Conservation (phyloP, 2,113 vertebrate genomes). For the Aepyceros melampus region DNA sequence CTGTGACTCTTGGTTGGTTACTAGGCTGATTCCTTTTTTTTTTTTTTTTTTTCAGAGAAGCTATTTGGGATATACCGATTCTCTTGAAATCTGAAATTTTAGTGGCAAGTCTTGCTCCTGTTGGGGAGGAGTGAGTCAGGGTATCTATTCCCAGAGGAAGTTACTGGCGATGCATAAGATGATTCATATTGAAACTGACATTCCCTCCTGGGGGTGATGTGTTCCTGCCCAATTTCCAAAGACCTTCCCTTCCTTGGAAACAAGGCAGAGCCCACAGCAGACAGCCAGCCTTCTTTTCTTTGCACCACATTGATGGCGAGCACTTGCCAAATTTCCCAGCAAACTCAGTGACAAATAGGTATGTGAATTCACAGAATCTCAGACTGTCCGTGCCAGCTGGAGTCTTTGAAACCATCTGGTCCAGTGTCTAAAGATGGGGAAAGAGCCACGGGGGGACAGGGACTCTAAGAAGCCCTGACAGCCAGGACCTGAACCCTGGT, state of each 20-base stretch:
- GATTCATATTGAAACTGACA: slow-evolving; percentile 73
- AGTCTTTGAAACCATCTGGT: slow-evolving; percentile 7
- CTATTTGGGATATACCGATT: slow-evolving; percentile 45
- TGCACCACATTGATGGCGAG: background rate
- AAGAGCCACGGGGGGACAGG: background rate
- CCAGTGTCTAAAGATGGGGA: background rate
- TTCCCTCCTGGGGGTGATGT: slow-evolving; percentile 29
- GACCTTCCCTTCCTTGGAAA: slow-evolving; percentile 56
- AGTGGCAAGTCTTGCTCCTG: slow-evolving; percentile 69
- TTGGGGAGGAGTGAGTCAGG: slow-evolving; percentile 72
- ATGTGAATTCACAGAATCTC: background rate
- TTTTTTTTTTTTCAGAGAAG: background rate
- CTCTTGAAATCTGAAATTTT: slow-evolving; percentile 64
- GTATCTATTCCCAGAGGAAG: slow-evolving; percentile 68
- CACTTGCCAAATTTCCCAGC: slow-evolving; percentile 31
- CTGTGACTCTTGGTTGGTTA: background rate
- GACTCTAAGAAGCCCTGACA: background rate
- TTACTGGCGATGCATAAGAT: background rate
- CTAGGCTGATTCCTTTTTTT: background rate
- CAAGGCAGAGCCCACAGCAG: slow-evolving; percentile 40
- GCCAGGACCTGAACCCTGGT: background rate
- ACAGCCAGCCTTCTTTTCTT: background rate
- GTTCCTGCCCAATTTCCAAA: slow-evolving; percentile 47
- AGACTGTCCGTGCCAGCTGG: background rate
- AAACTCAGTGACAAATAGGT: slow-evolving; percentile 28